These are phyloP conservation scores for Salmo trutta DNA, from an alignment of 2,797 vertebrate species.

Conservation along the genomic window DNA sequence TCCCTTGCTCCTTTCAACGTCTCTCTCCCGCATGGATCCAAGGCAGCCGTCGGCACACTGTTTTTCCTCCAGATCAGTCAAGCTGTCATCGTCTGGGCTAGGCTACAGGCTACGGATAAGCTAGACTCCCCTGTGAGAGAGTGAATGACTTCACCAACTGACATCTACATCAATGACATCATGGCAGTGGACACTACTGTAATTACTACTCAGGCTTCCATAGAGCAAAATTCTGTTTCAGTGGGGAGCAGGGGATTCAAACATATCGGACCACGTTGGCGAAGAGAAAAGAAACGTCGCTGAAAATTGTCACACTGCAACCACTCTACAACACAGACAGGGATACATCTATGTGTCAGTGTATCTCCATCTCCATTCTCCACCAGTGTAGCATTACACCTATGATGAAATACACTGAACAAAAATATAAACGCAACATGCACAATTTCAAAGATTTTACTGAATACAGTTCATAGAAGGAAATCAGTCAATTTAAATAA, in stretches of 20 bases:
- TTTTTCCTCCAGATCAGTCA: conserved; percentile 59
- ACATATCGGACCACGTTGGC: neutral
- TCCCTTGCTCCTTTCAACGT: conserved; percentile 14
- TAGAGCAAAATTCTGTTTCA: neutral
- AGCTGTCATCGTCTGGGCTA: conserved; percentile 55
- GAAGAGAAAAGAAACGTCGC: too few species aligned
- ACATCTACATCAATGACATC: conserved; percentile 36
- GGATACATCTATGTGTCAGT: conserved; percentile 9
- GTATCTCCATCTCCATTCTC: neutral
- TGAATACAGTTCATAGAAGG: too few species aligned
- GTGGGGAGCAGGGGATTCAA: neutral
- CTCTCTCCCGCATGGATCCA: conserved; percentile 19
- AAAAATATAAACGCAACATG: too few species aligned
- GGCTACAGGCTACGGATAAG: conserved; percentile 21
- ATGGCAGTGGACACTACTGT: conserved; percentile 5
- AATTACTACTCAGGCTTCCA: neutral
- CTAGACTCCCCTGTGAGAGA: conserved; percentile 12
- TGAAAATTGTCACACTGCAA: neutral
- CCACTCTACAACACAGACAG: neutral
- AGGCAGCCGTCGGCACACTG: conserved; percentile 28
- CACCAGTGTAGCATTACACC: neutral
- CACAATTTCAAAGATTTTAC: too few species aligned
- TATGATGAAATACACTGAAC: conserved; percentile 18
- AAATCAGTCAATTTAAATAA: too few species aligned
- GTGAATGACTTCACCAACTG: conserved; percentile 16